These are phyloP conservation scores for Cebidichthys violaceus DNA, from an alignment of 2,113 vertebrate species.

Conservation along the genomic window DNA sequence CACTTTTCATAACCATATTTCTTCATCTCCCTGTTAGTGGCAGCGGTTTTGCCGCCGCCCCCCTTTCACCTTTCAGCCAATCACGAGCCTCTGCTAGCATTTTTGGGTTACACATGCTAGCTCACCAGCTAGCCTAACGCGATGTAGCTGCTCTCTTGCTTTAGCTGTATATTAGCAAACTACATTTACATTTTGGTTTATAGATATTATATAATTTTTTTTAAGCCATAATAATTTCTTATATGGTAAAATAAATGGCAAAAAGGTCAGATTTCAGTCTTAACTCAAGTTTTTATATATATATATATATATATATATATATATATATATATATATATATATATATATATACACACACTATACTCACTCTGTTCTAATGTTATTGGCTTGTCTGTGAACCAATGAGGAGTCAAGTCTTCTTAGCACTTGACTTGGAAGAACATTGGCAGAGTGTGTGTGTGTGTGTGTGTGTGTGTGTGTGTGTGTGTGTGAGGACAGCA, in stretches of 20 bases:
- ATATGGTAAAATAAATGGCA: not conserved
- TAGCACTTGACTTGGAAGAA: conserved; percentile 36
- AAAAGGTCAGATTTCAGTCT: not conserved
- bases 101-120: not conserved
- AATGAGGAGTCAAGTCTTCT: conserved; percentile 23
- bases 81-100: not conserved
- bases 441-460: conserved; percentile 22
- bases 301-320: no score
- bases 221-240: not conserved
- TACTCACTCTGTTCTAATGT: conserved; percentile 11
- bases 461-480: conserved; percentile 21
- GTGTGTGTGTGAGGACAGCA: not conserved
- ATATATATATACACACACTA: no score
- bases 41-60: not conserved
- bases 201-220: not conserved
- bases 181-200: not conserved
- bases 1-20: not conserved
- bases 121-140: not conserved
- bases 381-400: conserved; percentile 31
- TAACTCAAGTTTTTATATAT: no score
- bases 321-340: no score
- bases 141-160: not conserved
- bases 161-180: not conserved
- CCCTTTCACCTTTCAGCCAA: not conserved
- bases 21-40: not conserved